A percentile compares a stretch with the other conserved stretches of the same genome.
These are phyloP conservation scores for Leptodactylus fuscus DNA, from an alignment of 2,113 vertebrate species.

Conservation along the genomic window DNA sequence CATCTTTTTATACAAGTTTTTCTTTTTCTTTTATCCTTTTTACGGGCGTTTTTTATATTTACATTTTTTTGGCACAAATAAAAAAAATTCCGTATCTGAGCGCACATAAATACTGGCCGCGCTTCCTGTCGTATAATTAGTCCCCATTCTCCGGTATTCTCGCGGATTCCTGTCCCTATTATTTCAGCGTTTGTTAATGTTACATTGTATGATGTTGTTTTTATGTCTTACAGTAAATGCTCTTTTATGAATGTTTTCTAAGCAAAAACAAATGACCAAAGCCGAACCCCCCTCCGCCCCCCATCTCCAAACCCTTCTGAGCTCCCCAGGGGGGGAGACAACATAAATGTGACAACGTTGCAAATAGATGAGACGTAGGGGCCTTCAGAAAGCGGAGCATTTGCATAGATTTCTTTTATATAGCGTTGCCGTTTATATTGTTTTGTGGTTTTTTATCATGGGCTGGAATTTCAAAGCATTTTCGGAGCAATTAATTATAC, in stretches of 20 bases:
- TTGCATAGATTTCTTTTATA: constrained; percentile 32
- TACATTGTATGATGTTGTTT: background rate
- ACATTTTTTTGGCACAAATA: background rate
- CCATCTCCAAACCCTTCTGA: background rate
- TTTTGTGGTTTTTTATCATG: background rate
- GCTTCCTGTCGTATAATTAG: background rate
- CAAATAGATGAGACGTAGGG: constrained; percentile 13
- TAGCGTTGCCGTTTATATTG: background rate
- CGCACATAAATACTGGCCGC: background rate
- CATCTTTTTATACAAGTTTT: background rate
- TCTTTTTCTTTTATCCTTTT: background rate
- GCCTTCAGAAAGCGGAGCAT: constrained; percentile 8
- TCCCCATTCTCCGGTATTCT: background rate
- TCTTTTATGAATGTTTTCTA: constrained; percentile 7
- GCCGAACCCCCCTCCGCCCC: background rate
- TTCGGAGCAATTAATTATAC: constrained; percentile 50
- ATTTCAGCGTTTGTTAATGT: constrained; percentile 5
- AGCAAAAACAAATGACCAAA: constrained; percentile 23
- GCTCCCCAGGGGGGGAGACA: background rate
- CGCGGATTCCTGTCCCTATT: background rate
- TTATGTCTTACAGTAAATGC: constrained; percentile 1
- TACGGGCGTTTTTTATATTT: background rate
- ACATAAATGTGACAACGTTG: constrained; percentile 23
- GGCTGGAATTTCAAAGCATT: background rate
- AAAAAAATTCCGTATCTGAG: background rate